phyloP scores from a whole-genome alignment of 2,888 invertebrate species.

The Cinara cedri region DNA sequence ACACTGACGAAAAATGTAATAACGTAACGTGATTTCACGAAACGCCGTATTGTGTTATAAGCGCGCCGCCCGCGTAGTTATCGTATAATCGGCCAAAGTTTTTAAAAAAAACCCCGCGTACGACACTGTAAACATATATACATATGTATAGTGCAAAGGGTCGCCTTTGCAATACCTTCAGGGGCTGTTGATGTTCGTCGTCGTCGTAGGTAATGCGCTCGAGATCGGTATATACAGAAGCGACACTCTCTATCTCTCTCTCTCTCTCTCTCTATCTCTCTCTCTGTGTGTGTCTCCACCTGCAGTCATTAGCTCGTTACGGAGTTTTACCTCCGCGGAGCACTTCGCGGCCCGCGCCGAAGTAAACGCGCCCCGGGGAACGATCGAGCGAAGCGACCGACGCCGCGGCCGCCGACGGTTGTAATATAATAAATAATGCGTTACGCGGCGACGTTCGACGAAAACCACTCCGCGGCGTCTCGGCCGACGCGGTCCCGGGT shows the following conservation, averaged over 20 bases:
- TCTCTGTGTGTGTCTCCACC: too few relatives aligned
- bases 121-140: too few relatives aligned
- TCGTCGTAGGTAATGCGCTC: conserved; percentile 4
- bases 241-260: background rate
- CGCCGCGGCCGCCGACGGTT: background rate
- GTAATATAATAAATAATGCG: conserved; percentile 3
- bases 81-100: conserved; percentile 3
- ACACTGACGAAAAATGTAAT: background rate
- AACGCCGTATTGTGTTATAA: too few relatives aligned
- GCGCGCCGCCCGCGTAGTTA: too few relatives aligned
- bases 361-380: conserved; percentile 48
- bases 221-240: background rate
- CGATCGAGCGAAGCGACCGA: conserved; percentile 5
- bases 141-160: too few relatives aligned
- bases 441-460: background rate
- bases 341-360: background rate
- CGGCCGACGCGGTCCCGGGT: too few relatives aligned
- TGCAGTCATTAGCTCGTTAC: conserved; percentile 49
- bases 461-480: background rate
- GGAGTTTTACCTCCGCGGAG: background rate
- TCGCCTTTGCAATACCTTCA: background rate
- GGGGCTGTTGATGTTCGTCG: background rate
- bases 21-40: too few relatives aligned
- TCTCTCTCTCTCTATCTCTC: background rate
- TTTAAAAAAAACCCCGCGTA: conserved; percentile 32